phyloP scores from a whole-genome alignment of 2,113 vertebrate genomes.

The Spea multiplicata region DNA sequence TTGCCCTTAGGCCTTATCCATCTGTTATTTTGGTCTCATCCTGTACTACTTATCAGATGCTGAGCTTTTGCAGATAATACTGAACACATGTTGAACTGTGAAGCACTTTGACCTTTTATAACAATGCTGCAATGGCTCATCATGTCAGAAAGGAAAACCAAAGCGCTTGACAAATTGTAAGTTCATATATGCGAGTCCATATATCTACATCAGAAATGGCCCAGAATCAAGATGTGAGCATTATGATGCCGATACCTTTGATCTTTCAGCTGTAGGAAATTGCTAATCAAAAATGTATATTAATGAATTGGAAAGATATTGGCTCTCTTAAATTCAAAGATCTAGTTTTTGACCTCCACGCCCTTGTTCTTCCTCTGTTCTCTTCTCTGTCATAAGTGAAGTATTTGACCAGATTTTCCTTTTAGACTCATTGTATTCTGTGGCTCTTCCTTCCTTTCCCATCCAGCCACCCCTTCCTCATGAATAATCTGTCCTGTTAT shows the following conservation, averaged over 20 bases:
- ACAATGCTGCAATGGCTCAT: conserved; percentile 29
- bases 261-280: neutral
- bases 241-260: neutral
- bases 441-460: neutral
- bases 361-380: neutral
- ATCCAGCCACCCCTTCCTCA: neutral
- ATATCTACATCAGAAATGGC: neutral
- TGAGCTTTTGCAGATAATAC: conserved; percentile 27
- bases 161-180: neutral
- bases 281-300: neutral
- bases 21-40: conserved; percentile 18
- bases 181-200: neutral
- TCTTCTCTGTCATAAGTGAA: neutral
- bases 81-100: conserved; percentile 42
- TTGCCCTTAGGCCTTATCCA: neutral
- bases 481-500: neutral
- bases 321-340: neutral
- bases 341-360: neutral
- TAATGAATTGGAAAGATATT: neutral
- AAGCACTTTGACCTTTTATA: conserved; percentile 44
- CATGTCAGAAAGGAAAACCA: neutral
- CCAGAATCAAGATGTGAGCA: neutral
- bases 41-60: conserved; percentile 10
- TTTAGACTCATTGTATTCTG: neutral
- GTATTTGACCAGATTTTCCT: neutral